A percentile compares a stretch with the other conserved stretches of the same genome.
Evolutionary conservation across 2,113 vertebrate genomes (phyloP).

Genomic region (Gambusia affinis): DNA sequence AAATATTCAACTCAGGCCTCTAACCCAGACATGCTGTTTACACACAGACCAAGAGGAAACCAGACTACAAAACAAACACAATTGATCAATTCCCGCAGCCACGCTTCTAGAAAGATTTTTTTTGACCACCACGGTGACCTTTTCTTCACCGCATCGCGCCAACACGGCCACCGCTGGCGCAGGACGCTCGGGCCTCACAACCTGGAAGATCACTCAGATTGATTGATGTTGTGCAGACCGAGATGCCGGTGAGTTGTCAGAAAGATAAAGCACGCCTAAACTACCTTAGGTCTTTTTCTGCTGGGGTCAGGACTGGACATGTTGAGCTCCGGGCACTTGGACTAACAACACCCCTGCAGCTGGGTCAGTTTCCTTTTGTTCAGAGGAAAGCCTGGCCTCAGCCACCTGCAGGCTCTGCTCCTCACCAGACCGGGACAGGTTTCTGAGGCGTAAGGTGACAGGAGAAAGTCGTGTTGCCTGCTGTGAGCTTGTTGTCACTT

Average conservation of each 20-base stretch:
- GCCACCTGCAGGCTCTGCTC: background rate
- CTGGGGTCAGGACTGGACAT: background rate
- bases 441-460: slow-evolving; percentile 34
- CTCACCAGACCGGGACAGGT: background rate
- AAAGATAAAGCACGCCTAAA: background rate
- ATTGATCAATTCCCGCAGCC: slow-evolving; percentile 7
- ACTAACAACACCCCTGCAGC: background rate
- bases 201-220: slow-evolving; percentile 26
- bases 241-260: background rate
- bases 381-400: background rate
- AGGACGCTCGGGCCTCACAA: slow-evolving; percentile 25
- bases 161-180: slow-evolving; percentile 43
- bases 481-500: background rate
- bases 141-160: slow-evolving; percentile 54
- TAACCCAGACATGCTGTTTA: slow-evolving; percentile 19
- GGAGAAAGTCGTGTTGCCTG: background rate
- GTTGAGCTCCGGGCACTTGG: slow-evolving; percentile 32
- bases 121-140: slow-evolving; percentile 60
- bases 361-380: background rate
- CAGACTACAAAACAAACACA: background rate
- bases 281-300: slow-evolving; percentile 38
- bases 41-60: slow-evolving; percentile 12
- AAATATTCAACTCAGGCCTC: slow-evolving; percentile 10
- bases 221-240: background rate
- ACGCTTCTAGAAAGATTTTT: slow-evolving; percentile 63